Percentiles rank a stretch among this genome's conserved stretches.
Evolutionary conservation across 1,140 invertebrate species (phyloP).

Genomic region (Trichoplusia ni): DNA sequence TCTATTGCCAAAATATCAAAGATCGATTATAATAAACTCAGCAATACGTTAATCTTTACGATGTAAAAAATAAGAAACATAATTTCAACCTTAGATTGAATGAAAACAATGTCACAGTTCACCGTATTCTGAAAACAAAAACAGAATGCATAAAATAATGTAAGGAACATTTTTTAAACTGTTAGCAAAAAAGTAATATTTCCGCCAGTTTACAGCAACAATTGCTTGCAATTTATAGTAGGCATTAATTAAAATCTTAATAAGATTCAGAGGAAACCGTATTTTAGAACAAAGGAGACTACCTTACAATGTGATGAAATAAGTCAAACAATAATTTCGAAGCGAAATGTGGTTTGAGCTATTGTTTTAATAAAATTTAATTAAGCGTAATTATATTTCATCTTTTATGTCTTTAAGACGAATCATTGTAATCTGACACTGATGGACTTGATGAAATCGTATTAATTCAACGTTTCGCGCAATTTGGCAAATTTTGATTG

Average conservation of each 20-base stretch:
- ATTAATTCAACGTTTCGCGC: too few relatives aligned
- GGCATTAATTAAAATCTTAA: conserved; percentile 60
- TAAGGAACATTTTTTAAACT: neutral
- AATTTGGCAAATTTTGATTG: too few relatives aligned
- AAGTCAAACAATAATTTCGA: conserved; percentile 48
- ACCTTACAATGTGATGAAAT: conserved; percentile 46
- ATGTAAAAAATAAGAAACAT: too few relatives aligned
- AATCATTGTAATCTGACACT: conserved; percentile 17
- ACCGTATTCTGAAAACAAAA: neutral
- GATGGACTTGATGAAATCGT: conserved; percentile 22
- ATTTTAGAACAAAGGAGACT: conserved; percentile 47
- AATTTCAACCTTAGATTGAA: neutral
- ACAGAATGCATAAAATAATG: conserved; percentile 12
- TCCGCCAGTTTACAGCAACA: conserved; percentile 38
- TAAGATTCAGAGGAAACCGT: conserved; percentile 46
- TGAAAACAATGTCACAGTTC: neutral
- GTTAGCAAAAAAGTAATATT: conserved; percentile 1
- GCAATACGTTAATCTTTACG: too few relatives aligned
- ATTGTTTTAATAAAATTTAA: conserved; percentile 47
- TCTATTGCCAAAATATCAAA: too few relatives aligned
- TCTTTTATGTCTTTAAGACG: conserved; percentile 31
- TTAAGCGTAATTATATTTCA: conserved; percentile 45
- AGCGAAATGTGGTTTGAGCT: conserved; percentile 40
- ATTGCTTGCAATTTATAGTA: conserved; percentile 47
- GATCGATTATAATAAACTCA: too few relatives aligned